Percentiles rank a stretch among this genome's conserved stretches.
Conservation (phyloP, 2,113 vertebrate genomes). For the Seriola aureovittata region DNA sequence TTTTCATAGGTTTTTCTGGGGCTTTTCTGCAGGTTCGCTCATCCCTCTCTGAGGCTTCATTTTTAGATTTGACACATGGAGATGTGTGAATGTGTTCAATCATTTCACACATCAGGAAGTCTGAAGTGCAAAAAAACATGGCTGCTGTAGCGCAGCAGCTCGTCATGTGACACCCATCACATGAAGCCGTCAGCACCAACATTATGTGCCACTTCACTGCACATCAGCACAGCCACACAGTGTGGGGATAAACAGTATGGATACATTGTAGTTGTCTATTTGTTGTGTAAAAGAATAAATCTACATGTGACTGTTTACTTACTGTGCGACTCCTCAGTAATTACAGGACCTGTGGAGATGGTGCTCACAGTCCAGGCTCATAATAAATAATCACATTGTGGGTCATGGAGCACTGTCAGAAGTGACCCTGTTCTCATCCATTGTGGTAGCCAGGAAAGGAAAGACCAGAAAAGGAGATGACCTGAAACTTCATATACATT, state of each 20-base stretch:
- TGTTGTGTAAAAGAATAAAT: not conserved
- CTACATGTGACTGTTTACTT: not conserved
- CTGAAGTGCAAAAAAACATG: too few species aligned
- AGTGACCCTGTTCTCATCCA: not conserved
- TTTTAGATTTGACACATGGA: not conserved
- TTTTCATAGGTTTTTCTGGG: not conserved
- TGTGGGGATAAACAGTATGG: not conserved
- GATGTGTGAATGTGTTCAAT: not conserved
- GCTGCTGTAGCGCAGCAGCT: not conserved
- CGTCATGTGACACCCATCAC: not conserved
- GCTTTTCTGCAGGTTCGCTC: not conserved
- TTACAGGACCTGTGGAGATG: too few species aligned
- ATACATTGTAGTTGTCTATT: not conserved
- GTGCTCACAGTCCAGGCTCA: too few species aligned
- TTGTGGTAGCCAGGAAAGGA: not conserved
- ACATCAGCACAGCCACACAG: not conserved
- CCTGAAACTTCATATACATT: too few species aligned
- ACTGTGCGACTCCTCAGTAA: not conserved
- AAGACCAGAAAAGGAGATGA: not conserved
- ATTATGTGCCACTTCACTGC: not conserved
- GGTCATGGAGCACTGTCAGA: too few species aligned
- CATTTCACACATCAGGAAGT: slow-evolving; percentile 1
- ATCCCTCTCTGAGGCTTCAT: not conserved
- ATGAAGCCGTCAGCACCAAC: not conserved
- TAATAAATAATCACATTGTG: too few species aligned